Conservation (phyloP, 2,113 vertebrate genomes). For the Carlito syrichta region DNA sequence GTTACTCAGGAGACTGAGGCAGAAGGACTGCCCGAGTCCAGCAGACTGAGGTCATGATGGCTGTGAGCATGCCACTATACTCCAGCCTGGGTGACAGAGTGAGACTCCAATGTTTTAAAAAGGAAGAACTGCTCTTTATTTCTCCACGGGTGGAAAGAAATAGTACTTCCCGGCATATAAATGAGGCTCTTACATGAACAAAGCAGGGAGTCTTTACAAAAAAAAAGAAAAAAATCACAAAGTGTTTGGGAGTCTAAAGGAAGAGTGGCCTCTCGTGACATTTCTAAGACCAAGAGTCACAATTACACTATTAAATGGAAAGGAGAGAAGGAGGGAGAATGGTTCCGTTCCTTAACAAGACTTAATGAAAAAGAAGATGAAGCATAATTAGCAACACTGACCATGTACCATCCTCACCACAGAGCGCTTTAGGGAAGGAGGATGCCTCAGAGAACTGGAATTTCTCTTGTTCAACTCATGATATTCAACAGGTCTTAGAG, state of each 20-base stretch:
- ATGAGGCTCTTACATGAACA: not conserved
- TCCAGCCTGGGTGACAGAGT: too few species aligned
- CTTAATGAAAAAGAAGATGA: not conserved
- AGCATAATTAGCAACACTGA: not conserved
- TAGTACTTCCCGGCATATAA: not conserved
- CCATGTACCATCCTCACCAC: not conserved
- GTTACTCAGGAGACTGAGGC: too few species aligned
- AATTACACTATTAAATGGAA: not conserved
- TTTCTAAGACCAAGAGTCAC: not conserved
- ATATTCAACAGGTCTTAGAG: not conserved
- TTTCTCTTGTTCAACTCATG: not conserved
- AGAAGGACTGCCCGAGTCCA: too few species aligned
- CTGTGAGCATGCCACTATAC: too few species aligned
- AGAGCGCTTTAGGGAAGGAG: not conserved
- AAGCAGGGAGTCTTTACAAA: too few species aligned
- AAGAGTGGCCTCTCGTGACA: not conserved
- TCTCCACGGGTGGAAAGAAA: not conserved
- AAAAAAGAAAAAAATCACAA: not conserved
- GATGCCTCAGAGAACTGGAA: not conserved
- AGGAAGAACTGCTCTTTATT: constrained; percentile 50
- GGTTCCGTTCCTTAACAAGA: not conserved
- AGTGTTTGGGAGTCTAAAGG: not conserved
- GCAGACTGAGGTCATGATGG: too few species aligned
- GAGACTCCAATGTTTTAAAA: too few species aligned
- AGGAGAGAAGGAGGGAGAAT: too few species aligned